phyloP scores from a whole-genome alignment of 2,797 vertebrate species.

The Iguana delicatissima region DNA sequence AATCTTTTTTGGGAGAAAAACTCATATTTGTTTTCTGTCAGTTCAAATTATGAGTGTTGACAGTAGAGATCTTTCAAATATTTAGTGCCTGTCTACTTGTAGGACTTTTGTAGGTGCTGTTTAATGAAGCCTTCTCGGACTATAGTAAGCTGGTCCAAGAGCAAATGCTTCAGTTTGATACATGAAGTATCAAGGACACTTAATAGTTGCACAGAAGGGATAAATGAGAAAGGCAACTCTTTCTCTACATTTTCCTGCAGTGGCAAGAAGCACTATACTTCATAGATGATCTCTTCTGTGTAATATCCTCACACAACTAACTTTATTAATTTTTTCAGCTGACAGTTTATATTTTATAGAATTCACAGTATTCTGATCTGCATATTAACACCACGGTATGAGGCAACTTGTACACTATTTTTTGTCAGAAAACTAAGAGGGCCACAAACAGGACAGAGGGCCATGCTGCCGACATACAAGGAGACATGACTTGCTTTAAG shows the following conservation, averaged over 20 bases:
- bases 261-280: not conserved
- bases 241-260: not conserved
- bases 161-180: not conserved
- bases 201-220: not conserved
- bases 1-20: not conserved
- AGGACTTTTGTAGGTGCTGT: not conserved
- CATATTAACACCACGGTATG: not conserved
- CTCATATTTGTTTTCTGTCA: not conserved
- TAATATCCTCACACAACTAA: too few relatives aligned
- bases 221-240: not conserved
- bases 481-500: not conserved
- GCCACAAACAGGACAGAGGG: not conserved
- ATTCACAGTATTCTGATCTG: not conserved
- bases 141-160: not conserved
- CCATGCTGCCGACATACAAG: not conserved
- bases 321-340: not conserved
- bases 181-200: not conserved
- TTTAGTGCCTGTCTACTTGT: not conserved
- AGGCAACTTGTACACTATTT: not conserved
- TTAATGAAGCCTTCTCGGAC: not conserved
- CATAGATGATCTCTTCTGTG: not conserved
- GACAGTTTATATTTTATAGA: not conserved
- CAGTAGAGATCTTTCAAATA: not conserved
- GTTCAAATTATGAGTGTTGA: not conserved
- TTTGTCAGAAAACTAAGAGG: not conserved